Evolutionary conservation across 2,797 vertebrate species (phyloP).

Genomic region (Kryptopterus vitreolus): DNA sequence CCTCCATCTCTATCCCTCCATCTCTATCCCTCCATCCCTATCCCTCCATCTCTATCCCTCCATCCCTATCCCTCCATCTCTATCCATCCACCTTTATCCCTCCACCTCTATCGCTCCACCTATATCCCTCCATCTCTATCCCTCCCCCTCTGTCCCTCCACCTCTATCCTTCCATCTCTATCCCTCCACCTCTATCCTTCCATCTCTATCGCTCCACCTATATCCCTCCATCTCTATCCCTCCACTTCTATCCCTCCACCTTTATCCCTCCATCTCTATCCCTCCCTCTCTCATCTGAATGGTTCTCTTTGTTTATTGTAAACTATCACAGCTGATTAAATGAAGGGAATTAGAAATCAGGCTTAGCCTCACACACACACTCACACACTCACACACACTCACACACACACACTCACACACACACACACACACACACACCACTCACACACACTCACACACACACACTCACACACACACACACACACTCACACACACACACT

Average conservation of each 20-base stretch:
- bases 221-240: constrained; percentile 22
- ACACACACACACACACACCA: constrained; percentile 39
- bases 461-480: constrained; percentile 45
- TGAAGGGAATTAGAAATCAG: constrained; percentile 76
- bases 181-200: constrained; percentile 37
- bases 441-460: constrained; percentile 56
- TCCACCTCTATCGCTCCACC: too few relatives aligned
- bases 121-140: too few relatives aligned
- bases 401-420: constrained; percentile 49
- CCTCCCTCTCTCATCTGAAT: constrained; percentile 64
- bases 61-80: too few relatives aligned
- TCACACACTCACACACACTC: constrained; percentile 49
- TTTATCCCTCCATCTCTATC: constrained; percentile 43
- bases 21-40: too few relatives aligned
- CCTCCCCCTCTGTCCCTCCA: neutral
- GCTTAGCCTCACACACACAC: constrained; percentile 63
- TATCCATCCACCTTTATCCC: too few relatives aligned
- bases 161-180: neutral
- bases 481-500: constrained; percentile 31
- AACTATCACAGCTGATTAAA: constrained; percentile 81
- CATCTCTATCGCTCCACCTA: constrained; percentile 51
- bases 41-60: too few relatives aligned
- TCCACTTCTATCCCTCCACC: constrained; percentile 53
- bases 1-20: too few relatives aligned
- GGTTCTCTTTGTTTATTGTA: constrained; percentile 75